Evolutionary conservation across 2,888 invertebrate genomes (phyloP).

Genomic region (Ichneumon xanthorius): DNA sequence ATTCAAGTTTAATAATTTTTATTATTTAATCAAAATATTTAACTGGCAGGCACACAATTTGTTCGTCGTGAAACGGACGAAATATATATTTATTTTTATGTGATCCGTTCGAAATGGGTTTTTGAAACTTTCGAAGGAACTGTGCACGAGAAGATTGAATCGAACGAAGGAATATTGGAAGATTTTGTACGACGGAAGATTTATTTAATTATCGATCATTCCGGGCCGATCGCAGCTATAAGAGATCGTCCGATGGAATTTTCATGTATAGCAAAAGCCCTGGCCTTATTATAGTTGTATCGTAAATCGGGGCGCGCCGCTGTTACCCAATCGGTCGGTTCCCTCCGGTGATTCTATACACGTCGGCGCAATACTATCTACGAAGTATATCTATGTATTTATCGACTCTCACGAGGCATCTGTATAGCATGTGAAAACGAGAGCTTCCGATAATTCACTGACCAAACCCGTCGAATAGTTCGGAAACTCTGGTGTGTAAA

Average conservation of each 20-base stretch:
- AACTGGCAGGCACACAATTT: no score
- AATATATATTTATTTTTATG: no score
- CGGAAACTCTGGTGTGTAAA: slow-evolving; percentile 31
- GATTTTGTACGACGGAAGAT: neutral
- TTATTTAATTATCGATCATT: slow-evolving; percentile 1
- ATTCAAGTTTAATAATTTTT: no score
- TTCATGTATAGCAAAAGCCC: neutral
- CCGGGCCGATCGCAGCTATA: neutral
- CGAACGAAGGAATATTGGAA: neutral
- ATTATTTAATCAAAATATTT: no score
- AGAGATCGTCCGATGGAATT: neutral
- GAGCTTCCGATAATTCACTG: slow-evolving; percentile 43
- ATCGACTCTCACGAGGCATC: slow-evolving; percentile 3
- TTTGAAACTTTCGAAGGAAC: neutral
- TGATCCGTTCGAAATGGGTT: neutral
- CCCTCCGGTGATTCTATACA: neutral
- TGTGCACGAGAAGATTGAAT: neutral
- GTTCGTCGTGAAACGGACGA: no score
- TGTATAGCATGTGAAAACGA: slow-evolving; percentile 11
- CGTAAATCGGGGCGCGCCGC: slow-evolving; percentile 7
- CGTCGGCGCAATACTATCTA: slow-evolving; percentile 2
- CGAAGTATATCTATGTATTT: neutral
- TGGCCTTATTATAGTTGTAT: slow-evolving; percentile 15
- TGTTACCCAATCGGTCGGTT: slow-evolving; percentile 20
- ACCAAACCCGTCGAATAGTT: slow-evolving; percentile 43